Evolutionary conservation across 1,140 invertebrate genomes (phyloP).

Genomic region (Heterodera schachtii): DNA sequence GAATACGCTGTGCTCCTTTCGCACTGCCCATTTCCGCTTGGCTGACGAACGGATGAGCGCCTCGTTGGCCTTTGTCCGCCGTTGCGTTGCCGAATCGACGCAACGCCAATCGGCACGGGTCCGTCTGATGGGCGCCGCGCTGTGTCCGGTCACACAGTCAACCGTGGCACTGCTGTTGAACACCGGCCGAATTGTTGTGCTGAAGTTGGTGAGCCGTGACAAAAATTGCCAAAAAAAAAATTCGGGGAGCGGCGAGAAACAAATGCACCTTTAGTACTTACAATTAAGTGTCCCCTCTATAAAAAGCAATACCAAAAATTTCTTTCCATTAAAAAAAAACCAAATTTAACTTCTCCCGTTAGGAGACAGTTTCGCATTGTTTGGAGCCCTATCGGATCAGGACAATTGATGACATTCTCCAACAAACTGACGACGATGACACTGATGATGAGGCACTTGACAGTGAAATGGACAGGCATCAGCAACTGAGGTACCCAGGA

Average conservation of each 20-base stretch:
- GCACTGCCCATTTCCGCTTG: constrained; percentile 34
- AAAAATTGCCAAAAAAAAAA: no score
- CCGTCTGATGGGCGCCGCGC: constrained; percentile 37
- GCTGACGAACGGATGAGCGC: constrained; percentile 32
- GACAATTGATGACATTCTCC: not conserved
- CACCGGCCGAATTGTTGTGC: constrained; percentile 46
- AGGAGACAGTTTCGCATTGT: constrained; percentile 4
- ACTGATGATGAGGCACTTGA: constrained; percentile 4
- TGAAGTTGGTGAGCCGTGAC: constrained; percentile 37
- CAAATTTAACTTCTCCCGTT: no score
- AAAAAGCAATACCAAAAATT: no score
- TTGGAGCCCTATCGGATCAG: constrained; percentile 23
- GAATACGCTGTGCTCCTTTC: constrained; percentile 49
- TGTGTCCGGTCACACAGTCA: constrained; percentile 46
- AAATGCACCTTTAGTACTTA: no score
- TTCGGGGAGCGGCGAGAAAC: no score
- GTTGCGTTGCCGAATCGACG: constrained; percentile 31
- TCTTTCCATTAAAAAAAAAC: no score
- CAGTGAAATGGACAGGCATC: not conserved
- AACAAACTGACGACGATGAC: constrained; percentile 13
- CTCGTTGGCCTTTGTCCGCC: constrained; percentile 40
- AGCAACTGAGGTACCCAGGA: not conserved
- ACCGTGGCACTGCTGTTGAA: constrained; percentile 46
- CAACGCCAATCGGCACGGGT: constrained; percentile 44
- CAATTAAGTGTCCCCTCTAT: no score